Evolutionary conservation across 2,888 invertebrate species (phyloP), one percentile per base, ranked within the genome.

Genomic region (Drosophila sordidula): DNA sequence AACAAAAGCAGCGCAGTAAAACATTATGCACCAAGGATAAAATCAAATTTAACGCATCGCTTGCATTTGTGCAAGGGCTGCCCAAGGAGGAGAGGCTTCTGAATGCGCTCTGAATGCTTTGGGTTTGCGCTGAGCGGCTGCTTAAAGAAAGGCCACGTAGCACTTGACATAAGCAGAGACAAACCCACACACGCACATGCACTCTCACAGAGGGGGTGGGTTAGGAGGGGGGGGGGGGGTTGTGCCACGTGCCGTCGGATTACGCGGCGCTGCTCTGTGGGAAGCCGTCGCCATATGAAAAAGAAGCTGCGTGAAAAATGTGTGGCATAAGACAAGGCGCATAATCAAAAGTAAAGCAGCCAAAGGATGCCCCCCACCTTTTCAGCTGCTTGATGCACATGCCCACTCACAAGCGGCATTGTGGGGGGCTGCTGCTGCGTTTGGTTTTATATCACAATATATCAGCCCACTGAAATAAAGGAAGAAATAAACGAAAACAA

Each of bases 31-130:
- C 67, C 75, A 75, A 82, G 87, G 82, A 87, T 85, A 59, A 85
- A 87, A 86, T 87, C 82, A 86, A 86, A 86, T 86, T 86, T 86
- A 87, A 85, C 85, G 85, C 85, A 78, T 82, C 85, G 82, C 76
- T 70, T 67, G 76, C 75, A 79, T 68, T 66, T 63, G 58, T 66
- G 64, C 46, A 70, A 64, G 54, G 58, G 56, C 36, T 11, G 36
- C 41, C 8, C n/a, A 36, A 52, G 22, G n/a, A 50, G 46, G 42
- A 26, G 42, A 39, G 22, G 34, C 61, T 57, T 22, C 22, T 52
- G 45, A 29, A 50, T 41, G 26, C 51, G 45, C 42, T 51, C 55
- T 54, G 52, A 70, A 59, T 44, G 66, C 69, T 69, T 69, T 76
- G 66, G 61, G 62, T 62, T 70, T 46, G 18, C 49, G 50, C 16